A percentile compares a stretch with the other conserved stretches of the same genome.
Conservation (phyloP, 1,140 invertebrate species). For the Danaus plexippus region DNA sequence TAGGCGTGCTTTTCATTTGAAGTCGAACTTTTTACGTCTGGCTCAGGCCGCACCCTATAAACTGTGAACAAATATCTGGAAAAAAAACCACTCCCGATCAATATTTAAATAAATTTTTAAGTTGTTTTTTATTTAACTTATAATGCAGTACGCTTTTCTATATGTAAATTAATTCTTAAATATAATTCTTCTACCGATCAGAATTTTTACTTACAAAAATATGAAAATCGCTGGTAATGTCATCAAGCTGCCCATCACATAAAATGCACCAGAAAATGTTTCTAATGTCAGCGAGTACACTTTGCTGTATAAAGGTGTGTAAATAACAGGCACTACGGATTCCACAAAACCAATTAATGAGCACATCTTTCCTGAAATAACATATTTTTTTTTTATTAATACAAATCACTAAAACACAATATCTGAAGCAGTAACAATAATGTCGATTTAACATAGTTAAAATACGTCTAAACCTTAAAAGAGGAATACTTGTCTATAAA, state of each 20-base stretch:
- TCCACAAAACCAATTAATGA: constrained; percentile 72
- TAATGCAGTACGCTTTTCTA: too few species aligned
- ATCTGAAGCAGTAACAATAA: too few species aligned
- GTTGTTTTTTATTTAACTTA: too few species aligned
- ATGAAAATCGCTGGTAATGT: constrained; percentile 58
- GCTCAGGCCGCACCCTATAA: constrained; percentile 35
- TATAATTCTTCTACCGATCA: too few species aligned
- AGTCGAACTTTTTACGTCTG: constrained; percentile 39
- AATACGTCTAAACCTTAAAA: too few species aligned
- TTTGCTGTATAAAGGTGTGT: constrained; percentile 67
- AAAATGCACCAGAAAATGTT: constrained; percentile 61
- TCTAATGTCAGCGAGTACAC: constrained; percentile 61
- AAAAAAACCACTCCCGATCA: constrained; percentile 16
- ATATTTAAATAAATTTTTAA: too few species aligned
- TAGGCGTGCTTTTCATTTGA: constrained; percentile 45
- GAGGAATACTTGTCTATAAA: too few species aligned
- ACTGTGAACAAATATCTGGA: constrained; percentile 49
- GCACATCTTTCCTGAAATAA: constrained; percentile 72
- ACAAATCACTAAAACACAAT: too few species aligned
- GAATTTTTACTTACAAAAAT: constrained; percentile 52
- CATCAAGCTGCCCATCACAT: constrained; percentile 60
- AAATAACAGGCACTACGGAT: constrained; percentile 62
- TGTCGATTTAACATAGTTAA: too few species aligned
- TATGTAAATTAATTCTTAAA: too few species aligned
- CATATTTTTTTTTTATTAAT: not conserved